phyloP scores from a whole-genome alignment of 2,888 invertebrate genomes.

The Epinotia demarniana region DNA sequence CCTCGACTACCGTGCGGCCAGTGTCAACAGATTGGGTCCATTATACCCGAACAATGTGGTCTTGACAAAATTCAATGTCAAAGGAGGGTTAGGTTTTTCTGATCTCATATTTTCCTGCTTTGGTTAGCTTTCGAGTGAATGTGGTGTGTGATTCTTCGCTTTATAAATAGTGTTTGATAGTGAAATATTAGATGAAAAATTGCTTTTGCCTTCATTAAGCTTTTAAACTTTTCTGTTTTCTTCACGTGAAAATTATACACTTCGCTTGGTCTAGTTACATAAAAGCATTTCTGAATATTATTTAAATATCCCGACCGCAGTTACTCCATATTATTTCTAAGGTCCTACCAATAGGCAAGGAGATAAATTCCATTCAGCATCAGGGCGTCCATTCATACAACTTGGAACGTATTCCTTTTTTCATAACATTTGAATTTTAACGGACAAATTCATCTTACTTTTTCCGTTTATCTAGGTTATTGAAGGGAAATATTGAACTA shows the following conservation, averaged over 20 bases:
- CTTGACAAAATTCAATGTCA: conserved; percentile 33
- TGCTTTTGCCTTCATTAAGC: neutral
- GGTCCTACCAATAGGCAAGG: no score
- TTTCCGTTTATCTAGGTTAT: no score
- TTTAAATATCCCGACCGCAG: no score
- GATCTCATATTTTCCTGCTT: conserved; percentile 22
- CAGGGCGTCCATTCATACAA: no score
- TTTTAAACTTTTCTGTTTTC: neutral
- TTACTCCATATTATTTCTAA: no score
- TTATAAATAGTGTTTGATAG: conserved; percentile 13
- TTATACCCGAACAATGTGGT: conserved; percentile 35
- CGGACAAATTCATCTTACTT: no score
- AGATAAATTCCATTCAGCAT: no score
- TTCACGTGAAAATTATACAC: neutral
- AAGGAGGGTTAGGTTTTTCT: conserved; percentile 27
- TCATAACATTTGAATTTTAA: no score
- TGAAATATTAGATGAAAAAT: neutral
- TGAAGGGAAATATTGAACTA: no score
- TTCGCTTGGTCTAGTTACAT: no score
- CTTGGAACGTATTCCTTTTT: no score
- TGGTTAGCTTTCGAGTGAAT: conserved; percentile 13
- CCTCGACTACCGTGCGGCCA: conserved; percentile 22
- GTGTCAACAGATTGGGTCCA: conserved; percentile 37
- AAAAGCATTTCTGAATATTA: no score
- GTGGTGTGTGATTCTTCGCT: conserved; percentile 11